phyloP scores from a whole-genome alignment of 2,797 vertebrate genomes.

The Acomys russatus region DNA sequence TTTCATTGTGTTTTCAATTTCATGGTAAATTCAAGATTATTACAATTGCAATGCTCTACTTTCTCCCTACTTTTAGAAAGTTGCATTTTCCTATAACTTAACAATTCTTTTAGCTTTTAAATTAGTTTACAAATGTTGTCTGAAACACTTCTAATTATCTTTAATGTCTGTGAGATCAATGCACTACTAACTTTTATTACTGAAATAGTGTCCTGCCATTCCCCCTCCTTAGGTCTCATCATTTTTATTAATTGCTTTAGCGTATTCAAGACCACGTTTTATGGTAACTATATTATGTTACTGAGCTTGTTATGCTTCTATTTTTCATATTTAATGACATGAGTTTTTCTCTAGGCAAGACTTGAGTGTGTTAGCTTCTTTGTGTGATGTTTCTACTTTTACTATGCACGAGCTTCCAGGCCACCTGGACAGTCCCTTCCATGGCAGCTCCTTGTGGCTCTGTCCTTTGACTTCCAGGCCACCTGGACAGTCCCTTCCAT shows the following conservation, averaged over 20 bases:
- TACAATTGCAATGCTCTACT: neutral
- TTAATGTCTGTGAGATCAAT: neutral
- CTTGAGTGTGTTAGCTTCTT: neutral
- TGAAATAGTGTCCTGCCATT: accelerated
- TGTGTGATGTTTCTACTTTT: neutral
- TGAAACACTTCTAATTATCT: neutral
- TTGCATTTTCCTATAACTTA: neutral
- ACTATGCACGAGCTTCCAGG: neutral
- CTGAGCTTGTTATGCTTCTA: too few species aligned
- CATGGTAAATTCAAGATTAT: neutral
- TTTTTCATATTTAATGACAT: neutral
- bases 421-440: neutral
- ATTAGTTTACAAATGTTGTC: neutral
- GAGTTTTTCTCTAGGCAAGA: neutral
- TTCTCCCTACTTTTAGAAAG: neutral
- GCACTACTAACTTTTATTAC: neutral
- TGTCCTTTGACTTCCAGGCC: too few species aligned
- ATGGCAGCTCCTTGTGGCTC: neutral
- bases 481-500: neutral
- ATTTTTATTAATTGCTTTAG: neutral
- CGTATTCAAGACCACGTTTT: neutral
- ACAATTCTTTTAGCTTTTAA: neutral
- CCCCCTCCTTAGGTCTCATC: too few species aligned
- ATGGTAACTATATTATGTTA: neutral
- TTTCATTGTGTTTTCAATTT: neutral